Base-by-base conservation (phyloP, 2,888 invertebrate genomes). In the Nebria salina region DNA sequence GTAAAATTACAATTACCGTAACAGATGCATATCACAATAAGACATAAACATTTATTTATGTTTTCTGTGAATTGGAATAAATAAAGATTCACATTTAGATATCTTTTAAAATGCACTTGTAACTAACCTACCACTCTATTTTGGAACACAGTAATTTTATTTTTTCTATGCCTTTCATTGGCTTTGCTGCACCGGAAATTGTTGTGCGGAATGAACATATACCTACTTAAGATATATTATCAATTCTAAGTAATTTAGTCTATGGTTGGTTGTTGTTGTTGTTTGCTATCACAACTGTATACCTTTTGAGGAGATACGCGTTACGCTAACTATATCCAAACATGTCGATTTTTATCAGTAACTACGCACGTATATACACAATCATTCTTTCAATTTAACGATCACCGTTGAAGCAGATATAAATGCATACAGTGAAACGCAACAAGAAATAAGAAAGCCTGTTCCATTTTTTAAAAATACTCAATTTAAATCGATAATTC, bases 211-310 rank as follows among this genome's bases (percentile, higher is more conserved):
- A 54, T 54, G 54, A 54, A 54, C 54, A 54, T 54, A 54, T 13
- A 54, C 54, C 34, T 34, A 54, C 54, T 54, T 54, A 54, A 54
- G 54, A 54, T 54, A 54, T 54, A 54, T 54, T 54, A 54, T 54
- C 54, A 54, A 54, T 54, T 54, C 54, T 54, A 54, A 54, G 54
- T 54, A 54, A 54, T 54, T 54, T 54, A 54, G 54, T 54, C 54
- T 13, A 54, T 13, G 54, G 54, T 54, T 54, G 54, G 11, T 54
- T 54, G 54, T 54, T 54, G 54, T 54, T 54, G 8, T 20, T 54
- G 54, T 54, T 54, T 11, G 11, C 11, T 54, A 54, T 54, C 54
- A 11, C 11, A 54, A 54, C 8, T 54, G 54, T 54, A 54, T 54
- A 54, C 54, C 54, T 54, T 54, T 54, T 54, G 54, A 54, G 54